A percentile compares a stretch with the other conserved stretches of the same genome.
These are phyloP conservation scores for Triplophysa rosa DNA, from an alignment of 2,113 vertebrate genomes.

Conservation along the genomic window DNA sequence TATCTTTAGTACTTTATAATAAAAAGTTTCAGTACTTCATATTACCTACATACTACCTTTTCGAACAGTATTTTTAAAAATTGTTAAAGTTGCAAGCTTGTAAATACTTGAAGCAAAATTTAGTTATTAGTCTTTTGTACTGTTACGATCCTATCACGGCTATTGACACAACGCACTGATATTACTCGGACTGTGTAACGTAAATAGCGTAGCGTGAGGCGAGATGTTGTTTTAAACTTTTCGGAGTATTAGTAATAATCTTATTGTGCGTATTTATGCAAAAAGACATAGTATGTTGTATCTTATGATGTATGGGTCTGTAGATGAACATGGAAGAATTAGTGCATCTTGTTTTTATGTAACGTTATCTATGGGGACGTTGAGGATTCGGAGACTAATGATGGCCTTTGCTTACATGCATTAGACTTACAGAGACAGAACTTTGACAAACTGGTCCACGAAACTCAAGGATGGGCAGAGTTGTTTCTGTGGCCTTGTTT, in stretches of 20 bases:
- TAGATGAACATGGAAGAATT: background rate
- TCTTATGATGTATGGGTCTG: background rate
- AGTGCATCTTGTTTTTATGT: too few relatives aligned
- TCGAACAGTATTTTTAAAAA: too few relatives aligned
- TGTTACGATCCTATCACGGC: background rate
- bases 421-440: background rate
- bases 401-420: background rate
- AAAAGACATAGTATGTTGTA: background rate
- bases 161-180: background rate
- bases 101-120: background rate
- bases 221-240: too few relatives aligned
- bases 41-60: background rate
- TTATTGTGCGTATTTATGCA: background rate
- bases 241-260: too few relatives aligned
- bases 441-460: constrained; percentile 17
- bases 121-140: background rate
- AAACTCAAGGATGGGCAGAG: constrained; percentile 15
- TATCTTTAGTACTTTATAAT: too few relatives aligned
- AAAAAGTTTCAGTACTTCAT: background rate
- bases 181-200: background rate
- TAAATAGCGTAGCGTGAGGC: background rate
- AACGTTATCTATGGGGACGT: too few relatives aligned
- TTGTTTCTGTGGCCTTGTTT: background rate
- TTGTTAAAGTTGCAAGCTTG: too few relatives aligned
- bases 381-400: too few relatives aligned